Base-by-base conservation (phyloP, 2,888 invertebrate species). In the Caenorhabditis sp. region DNA sequence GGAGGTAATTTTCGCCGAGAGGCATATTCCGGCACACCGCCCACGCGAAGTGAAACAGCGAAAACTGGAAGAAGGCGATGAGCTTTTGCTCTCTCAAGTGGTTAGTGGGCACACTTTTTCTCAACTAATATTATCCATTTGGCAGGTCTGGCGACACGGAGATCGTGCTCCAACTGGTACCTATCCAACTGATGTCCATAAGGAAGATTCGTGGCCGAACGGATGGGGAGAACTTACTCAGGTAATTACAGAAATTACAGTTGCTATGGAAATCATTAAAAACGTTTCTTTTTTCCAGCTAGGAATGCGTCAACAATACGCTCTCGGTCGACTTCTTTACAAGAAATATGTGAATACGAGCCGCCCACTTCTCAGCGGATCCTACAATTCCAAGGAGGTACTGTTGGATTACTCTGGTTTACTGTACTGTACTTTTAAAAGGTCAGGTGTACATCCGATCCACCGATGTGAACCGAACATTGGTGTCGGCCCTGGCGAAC, bases 171-270 rank as follows among this genome's bases (percentile, higher is more conserved):
- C 95, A 0, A 91, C 94, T 1, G 90, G 92, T n/a, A 92, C 93
- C 0, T 96, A 94, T 89, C 94, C 94, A 0, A 94, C 91, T 17
- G 95, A 96, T 90, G 94, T 94, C 0, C 94, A 94, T 90, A 92
- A 94, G 86, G 92, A 92, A 79, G 92, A 93, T 2, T 90, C 91
- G 45, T 96, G 95, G 95, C 94, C 95, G 0, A 93, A 93, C 9
- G 94, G 93, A 79, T 95, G 93, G 91, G 95, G 95, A 1, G 93
- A 96, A 89, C 90, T 96, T 13, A 95, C 95, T 0, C 94, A 94
- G 90, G 94, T 94, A 11, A 32, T 30, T 5, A 30, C 6, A 4
- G 48, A 30, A 11, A 15, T 35, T n/a, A 35, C 7, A 37, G 2
- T 7, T 15, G 20, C 7, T 41, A 11, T 24, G 17, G 8, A 39